Conservation (phyloP, 2,888 invertebrate species). For the Napeogenes sylphis region DNA sequence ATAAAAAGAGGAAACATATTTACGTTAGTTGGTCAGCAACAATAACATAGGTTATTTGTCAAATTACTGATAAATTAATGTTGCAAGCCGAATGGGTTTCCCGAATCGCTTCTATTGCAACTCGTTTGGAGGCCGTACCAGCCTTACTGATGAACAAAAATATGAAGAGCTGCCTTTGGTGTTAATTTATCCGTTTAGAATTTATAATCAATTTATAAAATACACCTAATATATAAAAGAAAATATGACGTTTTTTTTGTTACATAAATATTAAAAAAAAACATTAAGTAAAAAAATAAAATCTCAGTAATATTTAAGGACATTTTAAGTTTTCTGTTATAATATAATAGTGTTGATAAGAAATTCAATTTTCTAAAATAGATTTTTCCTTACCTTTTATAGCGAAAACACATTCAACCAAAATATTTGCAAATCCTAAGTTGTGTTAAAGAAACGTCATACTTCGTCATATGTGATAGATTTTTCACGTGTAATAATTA, state of each 20-base stretch:
- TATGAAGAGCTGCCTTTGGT: slow-evolving; percentile 16
- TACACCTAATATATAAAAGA: background rate
- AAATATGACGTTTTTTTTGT: background rate
- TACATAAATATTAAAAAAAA: no score
- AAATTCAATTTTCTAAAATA: no score
- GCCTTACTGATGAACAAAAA: slow-evolving; percentile 25
- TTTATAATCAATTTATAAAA: no score
- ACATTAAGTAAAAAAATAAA: no score
- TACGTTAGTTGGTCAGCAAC: background rate
- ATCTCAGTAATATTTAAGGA: no score
- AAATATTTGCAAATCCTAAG: no score
- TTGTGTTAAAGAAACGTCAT: background rate
- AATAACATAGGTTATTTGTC: slow-evolving; percentile 15
- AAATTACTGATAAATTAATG: slow-evolving; percentile 47
- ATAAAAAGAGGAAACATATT: background rate
- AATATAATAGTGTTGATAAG: no score
- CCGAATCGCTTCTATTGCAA: slow-evolving; percentile 66
- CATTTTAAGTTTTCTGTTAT: no score
- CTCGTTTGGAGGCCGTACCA: slow-evolving; percentile 45
- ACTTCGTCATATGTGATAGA: no score
- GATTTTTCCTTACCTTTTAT: no score
- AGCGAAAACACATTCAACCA: no score
- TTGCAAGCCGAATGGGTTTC: slow-evolving; percentile 64
- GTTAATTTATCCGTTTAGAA: background rate
- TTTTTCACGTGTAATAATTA: background rate